Conservation (phyloP, 1,140 invertebrate species). For the Holcopasites calliopsidis region DNA sequence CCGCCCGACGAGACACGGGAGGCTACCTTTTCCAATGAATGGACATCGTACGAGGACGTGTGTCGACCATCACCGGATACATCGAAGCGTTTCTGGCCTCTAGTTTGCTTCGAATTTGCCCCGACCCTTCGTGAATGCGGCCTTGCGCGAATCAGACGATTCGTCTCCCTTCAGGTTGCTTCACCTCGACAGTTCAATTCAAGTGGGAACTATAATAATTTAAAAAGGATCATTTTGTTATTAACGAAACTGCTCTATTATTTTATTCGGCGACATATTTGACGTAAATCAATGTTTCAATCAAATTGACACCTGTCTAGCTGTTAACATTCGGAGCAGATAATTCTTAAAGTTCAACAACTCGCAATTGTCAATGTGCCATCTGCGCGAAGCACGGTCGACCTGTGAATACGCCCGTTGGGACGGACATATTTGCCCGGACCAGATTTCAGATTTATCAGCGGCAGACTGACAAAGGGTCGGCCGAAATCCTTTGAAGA, state of each 20-base stretch:
- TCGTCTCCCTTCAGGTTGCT: neutral
- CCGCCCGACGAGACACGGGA: constrained; percentile 48
- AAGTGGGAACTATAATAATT: neutral
- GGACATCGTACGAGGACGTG: constrained; percentile 23
- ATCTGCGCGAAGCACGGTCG: neutral
- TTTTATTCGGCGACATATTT: no score
- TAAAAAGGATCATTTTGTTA: no score
- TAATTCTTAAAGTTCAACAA: constrained; percentile 12
- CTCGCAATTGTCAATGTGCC: constrained; percentile 23
- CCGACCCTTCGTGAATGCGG: neutral
- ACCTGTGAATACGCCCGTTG: constrained; percentile 12
- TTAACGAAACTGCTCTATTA: no score
- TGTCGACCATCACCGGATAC: constrained; percentile 18
- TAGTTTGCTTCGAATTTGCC: neutral
- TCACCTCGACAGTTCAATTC: neutral
- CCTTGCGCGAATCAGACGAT: neutral
- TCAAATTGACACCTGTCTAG: no score
- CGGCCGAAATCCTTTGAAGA: constrained; percentile 70
- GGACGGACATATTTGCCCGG: constrained; percentile 49
- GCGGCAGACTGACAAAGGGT: constrained; percentile 56
- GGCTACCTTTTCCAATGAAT: constrained; percentile 41
- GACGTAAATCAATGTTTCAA: no score
- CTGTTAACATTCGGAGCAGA: neutral
- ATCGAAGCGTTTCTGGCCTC: constrained; percentile 30
- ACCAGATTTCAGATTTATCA: constrained; percentile 63